A percentile compares a stretch with the other conserved stretches of the same genome.
Evolutionary conservation across 2,888 invertebrate species (phyloP).

Genomic region (Alviniconcha strummeri): DNA sequence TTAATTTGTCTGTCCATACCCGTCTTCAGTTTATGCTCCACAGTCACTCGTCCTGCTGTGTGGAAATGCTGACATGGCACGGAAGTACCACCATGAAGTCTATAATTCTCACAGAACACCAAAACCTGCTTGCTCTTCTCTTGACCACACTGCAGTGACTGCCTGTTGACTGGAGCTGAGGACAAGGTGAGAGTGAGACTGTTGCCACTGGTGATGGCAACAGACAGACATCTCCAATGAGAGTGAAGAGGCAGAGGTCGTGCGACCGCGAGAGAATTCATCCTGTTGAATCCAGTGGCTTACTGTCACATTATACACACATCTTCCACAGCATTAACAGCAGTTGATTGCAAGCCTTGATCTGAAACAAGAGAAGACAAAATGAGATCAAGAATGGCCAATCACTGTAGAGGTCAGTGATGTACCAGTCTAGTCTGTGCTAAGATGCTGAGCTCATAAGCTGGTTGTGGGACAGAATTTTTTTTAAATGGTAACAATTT

Average conservation of each 20-base stretch:
- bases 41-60: background rate
- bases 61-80: background rate
- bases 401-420: background rate
- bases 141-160: background rate
- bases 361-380: background rate
- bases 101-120: background rate
- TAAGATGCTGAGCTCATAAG: background rate
- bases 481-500: no score
- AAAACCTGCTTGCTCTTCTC: background rate
- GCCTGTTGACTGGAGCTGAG: background rate
- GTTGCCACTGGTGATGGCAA: no score
- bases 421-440: background rate
- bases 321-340: background rate
- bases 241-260: background rate
- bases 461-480: no score
- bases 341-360: background rate
- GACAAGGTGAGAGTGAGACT: background rate
- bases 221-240: constrained; percentile 5
- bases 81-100: no score
- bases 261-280: background rate
- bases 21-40: constrained; percentile 8
- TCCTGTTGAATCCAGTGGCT: background rate
- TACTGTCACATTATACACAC: background rate
- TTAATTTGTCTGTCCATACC: background rate
- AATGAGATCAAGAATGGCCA: background rate